These are phyloP conservation scores for Rhynchonema sp. DNA, from an alignment of 2,888 invertebrate species.

Conservation along the genomic window DNA sequence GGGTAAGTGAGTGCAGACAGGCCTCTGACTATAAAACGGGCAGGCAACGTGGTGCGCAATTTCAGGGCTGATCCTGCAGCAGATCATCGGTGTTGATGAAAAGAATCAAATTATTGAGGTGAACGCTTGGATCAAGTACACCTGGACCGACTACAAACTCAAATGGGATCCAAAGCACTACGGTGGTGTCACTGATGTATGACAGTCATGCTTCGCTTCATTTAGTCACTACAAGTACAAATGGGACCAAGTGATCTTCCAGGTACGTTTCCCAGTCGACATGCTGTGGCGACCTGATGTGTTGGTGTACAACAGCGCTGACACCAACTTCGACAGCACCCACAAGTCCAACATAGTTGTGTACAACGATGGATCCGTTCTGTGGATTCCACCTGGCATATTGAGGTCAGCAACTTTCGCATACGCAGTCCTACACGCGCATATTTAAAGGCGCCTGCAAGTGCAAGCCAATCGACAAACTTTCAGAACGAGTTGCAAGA, in stretches of 20 bases:
- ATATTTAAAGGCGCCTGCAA: too few species aligned
- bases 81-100: slow-evolving; percentile 34
- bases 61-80: slow-evolving; percentile 32
- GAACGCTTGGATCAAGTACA: slow-evolving; percentile 20
- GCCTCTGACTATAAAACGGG: background rate
- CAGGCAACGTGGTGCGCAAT: background rate
- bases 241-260: background rate
- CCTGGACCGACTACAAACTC: slow-evolving; percentile 15
- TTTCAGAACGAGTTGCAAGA: slow-evolving; percentile 6
- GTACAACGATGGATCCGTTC: background rate
- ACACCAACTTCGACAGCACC: slow-evolving; percentile 17
- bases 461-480: too few species aligned
- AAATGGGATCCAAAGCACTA: slow-evolving; percentile 17
- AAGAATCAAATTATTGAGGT: slow-evolving; percentile 19
- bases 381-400: slow-evolving; percentile 17
- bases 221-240: background rate
- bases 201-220: background rate
- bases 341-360: slow-evolving; percentile 3
- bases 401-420: too few species aligned
- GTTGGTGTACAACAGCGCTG: slow-evolving; percentile 74
- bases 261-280: slow-evolving; percentile 1
- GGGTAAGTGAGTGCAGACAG: too few species aligned
- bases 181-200: slow-evolving; percentile 6
- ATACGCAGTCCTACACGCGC: too few species aligned
- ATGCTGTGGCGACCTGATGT: slow-evolving; percentile 89